phyloP scores from a whole-genome alignment of 1,140 invertebrate species.

The Eulimnadia texana region DNA sequence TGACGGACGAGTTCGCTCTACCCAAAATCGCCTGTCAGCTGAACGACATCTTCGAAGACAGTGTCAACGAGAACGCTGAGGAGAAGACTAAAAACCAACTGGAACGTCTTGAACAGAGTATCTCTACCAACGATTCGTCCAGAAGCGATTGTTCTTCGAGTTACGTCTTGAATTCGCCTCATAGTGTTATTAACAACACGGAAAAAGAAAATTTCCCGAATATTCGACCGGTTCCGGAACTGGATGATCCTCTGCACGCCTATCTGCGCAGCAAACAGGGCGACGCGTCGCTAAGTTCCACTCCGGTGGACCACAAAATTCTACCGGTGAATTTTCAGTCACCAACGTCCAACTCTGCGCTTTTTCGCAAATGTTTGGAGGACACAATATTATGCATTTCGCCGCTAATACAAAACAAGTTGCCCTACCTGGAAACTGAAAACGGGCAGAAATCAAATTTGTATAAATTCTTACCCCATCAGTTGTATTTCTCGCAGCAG shows the following conservation, averaged over 20 bases:
- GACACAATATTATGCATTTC: slow-evolving; percentile 70
- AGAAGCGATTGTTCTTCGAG: too few relatives aligned
- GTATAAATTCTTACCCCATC: slow-evolving; percentile 57
- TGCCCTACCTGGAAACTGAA: slow-evolving; percentile 81
- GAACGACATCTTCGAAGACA: slow-evolving; percentile 1
- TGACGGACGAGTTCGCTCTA: slow-evolving; percentile 64
- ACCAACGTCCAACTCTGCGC: slow-evolving; percentile 1
- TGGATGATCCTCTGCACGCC: slow-evolving; percentile 60
- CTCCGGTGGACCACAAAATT: slow-evolving; percentile 4
- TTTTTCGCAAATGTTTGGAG: slow-evolving; percentile 10
- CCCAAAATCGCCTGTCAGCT: slow-evolving; percentile 27
- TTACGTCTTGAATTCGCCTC: too few relatives aligned
- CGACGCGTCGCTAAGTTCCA: slow-evolving; percentile 10
- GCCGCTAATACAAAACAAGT: slow-evolving; percentile 48
- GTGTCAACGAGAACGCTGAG: too few relatives aligned
- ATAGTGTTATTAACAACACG: neutral
- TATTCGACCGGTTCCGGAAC: slow-evolving; percentile 43
- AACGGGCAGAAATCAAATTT: slow-evolving; percentile 58
- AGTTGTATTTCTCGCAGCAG: slow-evolving; percentile 56
- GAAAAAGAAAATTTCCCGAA: slow-evolving; percentile 31
- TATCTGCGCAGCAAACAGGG: slow-evolving; percentile 34
- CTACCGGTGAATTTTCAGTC: slow-evolving; percentile 12
- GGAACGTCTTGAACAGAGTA: too few relatives aligned
- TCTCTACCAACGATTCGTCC: too few relatives aligned
- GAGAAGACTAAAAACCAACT: too few relatives aligned